phyloP scores from a whole-genome alignment of 2,797 vertebrate species.

The Avahi laniger region DNA sequence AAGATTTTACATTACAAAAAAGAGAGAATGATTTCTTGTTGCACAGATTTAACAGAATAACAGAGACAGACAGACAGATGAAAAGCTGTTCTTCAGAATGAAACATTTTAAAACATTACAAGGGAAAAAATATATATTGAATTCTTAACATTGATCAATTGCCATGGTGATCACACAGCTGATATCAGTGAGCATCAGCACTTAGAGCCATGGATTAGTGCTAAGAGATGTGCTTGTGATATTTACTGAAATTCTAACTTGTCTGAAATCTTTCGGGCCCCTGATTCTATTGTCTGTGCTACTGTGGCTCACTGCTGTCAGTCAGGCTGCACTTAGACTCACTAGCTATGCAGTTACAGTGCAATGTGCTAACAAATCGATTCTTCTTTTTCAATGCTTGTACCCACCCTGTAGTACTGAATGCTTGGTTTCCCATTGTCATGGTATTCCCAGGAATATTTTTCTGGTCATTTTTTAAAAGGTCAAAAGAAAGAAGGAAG shows the following conservation, averaged over 20 bases:
- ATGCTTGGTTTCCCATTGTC: neutral
- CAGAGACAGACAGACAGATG: conserved; percentile 2
- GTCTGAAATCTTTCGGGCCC: neutral
- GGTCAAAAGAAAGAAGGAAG: neutral
- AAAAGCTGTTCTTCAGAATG: conserved; percentile 55
- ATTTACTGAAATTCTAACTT: neutral
- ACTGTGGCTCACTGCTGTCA: neutral
- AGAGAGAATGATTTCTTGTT: conserved; percentile 64
- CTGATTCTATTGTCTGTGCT: conserved; percentile 42
- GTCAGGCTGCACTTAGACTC: neutral
- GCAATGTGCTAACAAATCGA: conserved; percentile 67
- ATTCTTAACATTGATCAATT: conserved; percentile 51
- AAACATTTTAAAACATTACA: conserved; percentile 68
- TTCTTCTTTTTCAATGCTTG: neutral
- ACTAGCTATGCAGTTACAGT: conserved; percentile 54
- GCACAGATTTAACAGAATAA: neutral
- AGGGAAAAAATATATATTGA: conserved; percentile 60
- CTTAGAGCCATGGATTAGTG: neutral
- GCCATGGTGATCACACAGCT: conserved; percentile 2
- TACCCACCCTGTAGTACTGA: neutral
- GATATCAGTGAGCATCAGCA: neutral
- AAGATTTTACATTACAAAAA: conserved; percentile 66
- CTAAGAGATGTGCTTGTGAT: neutral
- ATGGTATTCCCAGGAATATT: neutral
- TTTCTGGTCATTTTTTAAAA: neutral